phyloP scores from a whole-genome alignment of 2,797 vertebrate species.

The Enteromius trimaculatus region DNA sequence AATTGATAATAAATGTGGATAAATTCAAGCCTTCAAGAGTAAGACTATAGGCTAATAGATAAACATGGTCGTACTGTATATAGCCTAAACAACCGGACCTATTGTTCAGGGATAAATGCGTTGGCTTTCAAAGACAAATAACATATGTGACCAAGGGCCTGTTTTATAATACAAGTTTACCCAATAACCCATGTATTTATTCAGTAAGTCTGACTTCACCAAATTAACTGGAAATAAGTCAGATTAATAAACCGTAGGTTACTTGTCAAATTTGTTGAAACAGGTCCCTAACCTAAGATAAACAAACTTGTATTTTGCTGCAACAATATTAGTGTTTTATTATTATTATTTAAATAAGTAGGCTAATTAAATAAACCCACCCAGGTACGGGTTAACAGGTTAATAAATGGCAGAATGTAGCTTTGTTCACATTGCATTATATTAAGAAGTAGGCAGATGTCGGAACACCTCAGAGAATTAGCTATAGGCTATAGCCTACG shows the following conservation, averaged over 20 bases:
- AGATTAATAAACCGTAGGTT: too few species aligned
- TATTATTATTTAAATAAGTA: not conserved
- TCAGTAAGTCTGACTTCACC: too few species aligned
- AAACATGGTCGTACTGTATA: too few species aligned
- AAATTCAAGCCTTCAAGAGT: not conserved
- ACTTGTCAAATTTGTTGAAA: too few species aligned
- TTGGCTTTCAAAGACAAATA: not conserved
- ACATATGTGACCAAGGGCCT: not conserved
- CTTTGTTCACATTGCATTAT: not conserved
- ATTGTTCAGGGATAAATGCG: not conserved
- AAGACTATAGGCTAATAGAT: not conserved
- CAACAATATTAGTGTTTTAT: not conserved
- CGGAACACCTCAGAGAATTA: not conserved
- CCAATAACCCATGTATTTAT: too few species aligned
- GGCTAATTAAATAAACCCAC: too few species aligned
- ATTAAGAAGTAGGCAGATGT: not conserved
- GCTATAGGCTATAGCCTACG: too few species aligned
- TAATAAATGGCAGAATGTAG: not conserved
- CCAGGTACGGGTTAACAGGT: too few species aligned
- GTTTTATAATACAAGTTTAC: too few species aligned
- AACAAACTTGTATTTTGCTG: not conserved
- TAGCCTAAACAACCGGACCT: not conserved
- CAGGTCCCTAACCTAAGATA: not conserved
- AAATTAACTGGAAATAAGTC: too few species aligned
- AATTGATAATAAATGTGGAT: not conserved